Conservation (phyloP, 2,888 invertebrate species). For the Phyllotreta cruciferae region DNA sequence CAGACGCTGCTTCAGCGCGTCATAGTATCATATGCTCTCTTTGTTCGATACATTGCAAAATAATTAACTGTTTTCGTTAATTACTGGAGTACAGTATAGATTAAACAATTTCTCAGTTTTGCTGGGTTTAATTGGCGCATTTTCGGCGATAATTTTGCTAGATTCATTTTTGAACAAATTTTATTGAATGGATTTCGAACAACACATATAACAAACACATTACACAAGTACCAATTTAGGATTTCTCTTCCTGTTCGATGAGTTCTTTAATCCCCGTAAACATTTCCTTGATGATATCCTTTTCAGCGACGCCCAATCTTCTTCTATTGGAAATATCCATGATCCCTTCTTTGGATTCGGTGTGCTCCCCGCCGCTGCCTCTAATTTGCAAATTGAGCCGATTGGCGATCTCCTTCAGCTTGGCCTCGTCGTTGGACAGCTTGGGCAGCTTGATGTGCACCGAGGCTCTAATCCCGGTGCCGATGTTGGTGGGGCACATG, state of each 20-base stretch:
- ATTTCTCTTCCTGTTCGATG: conserved; percentile 63
- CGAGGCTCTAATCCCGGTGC: conserved; percentile 74
- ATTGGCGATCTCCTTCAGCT: conserved; percentile 67
- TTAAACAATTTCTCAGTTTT: no score
- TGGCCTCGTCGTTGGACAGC: conserved; percentile 61
- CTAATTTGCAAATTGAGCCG: conserved; percentile 67
- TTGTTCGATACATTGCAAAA: no score
- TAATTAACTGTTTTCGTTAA: no score
- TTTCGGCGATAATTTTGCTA: no score
- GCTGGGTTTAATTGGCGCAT: no score
- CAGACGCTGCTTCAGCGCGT: no score
- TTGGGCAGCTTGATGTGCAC: conserved; percentile 74
- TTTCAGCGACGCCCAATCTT: conserved; percentile 71
- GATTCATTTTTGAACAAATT: no score
- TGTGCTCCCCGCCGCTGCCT: conserved; percentile 69
- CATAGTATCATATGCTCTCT: no score
- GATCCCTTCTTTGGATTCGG: conserved; percentile 66
- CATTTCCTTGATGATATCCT: conserved; percentile 70
- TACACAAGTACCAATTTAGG: neutral
- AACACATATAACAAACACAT: no score
- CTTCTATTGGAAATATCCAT: conserved; percentile 73
- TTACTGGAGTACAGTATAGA: no score
- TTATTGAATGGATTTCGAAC: no score
- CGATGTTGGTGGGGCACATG: conserved; percentile 77
- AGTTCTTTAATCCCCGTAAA: conserved; percentile 68